Evolutionary conservation across 2,113 vertebrate genomes (phyloP).

Genomic region (Anolis carolinensis): DNA sequence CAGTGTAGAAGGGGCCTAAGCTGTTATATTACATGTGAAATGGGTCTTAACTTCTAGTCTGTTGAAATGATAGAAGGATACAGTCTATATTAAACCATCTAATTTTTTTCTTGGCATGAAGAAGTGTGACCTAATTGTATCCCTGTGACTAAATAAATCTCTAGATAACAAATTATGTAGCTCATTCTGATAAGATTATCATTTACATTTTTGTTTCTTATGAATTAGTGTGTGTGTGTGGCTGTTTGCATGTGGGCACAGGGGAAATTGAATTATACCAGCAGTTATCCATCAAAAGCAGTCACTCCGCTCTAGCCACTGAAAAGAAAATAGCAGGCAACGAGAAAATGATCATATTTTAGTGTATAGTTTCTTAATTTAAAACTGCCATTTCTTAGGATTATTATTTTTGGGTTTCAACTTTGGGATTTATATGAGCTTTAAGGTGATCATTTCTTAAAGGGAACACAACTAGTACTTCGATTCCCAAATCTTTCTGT

Average conservation of each 20-base stretch:
- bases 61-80: conserved; percentile 38
- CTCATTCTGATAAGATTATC: conserved; percentile 10
- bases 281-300: background rate
- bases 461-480: conserved; percentile 50
- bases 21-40: background rate
- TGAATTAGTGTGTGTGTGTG: background rate
- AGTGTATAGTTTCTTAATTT: conserved; percentile 44
- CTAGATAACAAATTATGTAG: conserved; percentile 47
- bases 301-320: conserved; percentile 1
- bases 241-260: conserved; percentile 23
- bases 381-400: conserved; percentile 39
- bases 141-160: conserved; percentile 38
- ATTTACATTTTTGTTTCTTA: conserved; percentile 15
- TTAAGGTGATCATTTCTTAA: conserved; percentile 48
- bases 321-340: conserved; percentile 32
- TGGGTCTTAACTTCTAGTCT: background rate
- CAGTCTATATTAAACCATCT: conserved; percentile 44
- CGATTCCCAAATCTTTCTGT: conserved; percentile 37
- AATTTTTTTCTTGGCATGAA: conserved; percentile 28
- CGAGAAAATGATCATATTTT: background rate
- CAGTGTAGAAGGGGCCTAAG: too few relatives aligned
- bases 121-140: conserved; percentile 14
- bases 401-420: conserved; percentile 49
- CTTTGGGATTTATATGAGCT: conserved; percentile 22
- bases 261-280: conserved; percentile 20